Conservation (phyloP, 1,140 invertebrate species). For the Antheraea pernyi region DNA sequence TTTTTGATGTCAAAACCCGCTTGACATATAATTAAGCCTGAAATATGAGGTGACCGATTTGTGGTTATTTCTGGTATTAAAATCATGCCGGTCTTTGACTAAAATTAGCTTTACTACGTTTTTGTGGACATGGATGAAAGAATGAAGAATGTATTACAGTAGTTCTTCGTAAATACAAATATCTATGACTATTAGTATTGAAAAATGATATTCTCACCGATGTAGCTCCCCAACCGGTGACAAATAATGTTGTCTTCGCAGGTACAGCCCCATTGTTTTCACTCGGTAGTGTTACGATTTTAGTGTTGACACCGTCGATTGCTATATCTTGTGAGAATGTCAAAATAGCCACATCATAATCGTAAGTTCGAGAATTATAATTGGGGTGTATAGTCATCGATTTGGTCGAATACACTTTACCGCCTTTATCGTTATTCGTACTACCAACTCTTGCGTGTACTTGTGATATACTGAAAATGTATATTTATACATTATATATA, state of each 20-base stretch:
- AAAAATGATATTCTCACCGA: slow-evolving; percentile 40
- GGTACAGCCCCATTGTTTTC: slow-evolving; percentile 15
- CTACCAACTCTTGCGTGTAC: slow-evolving; percentile 47
- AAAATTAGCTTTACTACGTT: too few relatives aligned
- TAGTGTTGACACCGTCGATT: slow-evolving; percentile 39
- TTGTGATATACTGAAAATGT: slow-evolving; percentile 32
- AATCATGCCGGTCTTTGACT: too few relatives aligned
- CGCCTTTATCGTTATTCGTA: slow-evolving; percentile 36
- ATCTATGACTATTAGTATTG: background rate
- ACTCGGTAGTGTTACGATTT: slow-evolving; percentile 9
- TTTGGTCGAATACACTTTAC: slow-evolving; percentile 28
- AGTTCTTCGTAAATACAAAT: background rate
- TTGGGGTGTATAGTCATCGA: slow-evolving; percentile 43
- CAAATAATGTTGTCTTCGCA: slow-evolving; percentile 37
- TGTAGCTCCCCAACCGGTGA: slow-evolving; percentile 66
- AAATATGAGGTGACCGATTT: too few relatives aligned
- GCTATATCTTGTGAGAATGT: slow-evolving; percentile 28
- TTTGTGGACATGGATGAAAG: too few relatives aligned
- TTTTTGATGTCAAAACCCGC: too few relatives aligned
- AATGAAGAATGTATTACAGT: too few relatives aligned
- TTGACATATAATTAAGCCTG: too few relatives aligned
- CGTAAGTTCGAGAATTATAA: slow-evolving; percentile 46
- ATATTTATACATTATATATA: background rate
- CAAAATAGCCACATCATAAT: slow-evolving; percentile 51
- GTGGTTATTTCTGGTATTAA: too few relatives aligned